Evolutionary conservation across 2,113 vertebrate genomes (phyloP), one percentile per base, ranked within the genome.

Genomic region (Callaeas wilsoni): DNA sequence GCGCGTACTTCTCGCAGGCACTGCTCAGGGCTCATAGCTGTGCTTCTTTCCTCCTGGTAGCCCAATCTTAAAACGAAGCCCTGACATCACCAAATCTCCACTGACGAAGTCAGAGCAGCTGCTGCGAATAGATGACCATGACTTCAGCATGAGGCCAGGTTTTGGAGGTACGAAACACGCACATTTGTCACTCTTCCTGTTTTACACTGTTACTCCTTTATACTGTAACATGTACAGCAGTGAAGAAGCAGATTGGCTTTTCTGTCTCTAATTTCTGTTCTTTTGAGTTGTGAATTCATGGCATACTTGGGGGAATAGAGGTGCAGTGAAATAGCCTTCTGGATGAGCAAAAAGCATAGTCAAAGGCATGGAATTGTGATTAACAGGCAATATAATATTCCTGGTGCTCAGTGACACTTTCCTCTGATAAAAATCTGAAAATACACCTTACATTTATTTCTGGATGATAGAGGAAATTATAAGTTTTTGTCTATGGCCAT

Each of bases 91-190:
- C 56, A 99, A 99, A 95, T 99, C 99, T 11, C 98, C 98, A 5
- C 97, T 99, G 97, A 99, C 98, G 6, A 99, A 99, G 93, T 99
- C 99, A 27, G 99, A 99, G 93, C 99, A 99, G 93, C 98, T 99
- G 79, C 98, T 99, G 92, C 98, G 99, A 97, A 99, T 99, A 98
- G 99, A 99, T 0, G 99, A 99, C 96, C 99, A 99, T 2, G 99
- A 99, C 70, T 99, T 99, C 97, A 99, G 99, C 96, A 99, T 99
- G 99, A 98, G 99, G 64, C 99, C 99, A 17, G 99, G 99, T 7
- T 99, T 99, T 87, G 99, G 99, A 99, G 99, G 99, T 99, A 98
- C 47, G 98, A 42, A 87, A 46, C 0, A 0, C 46, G n/a, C 47
- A 22, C 13, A 16, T 47, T 74, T 78, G 32, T 50, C n/a, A 25